These are phyloP conservation scores for cat (Felis catus) DNA, from an alignment of 2,113 vertebrate genomes.

Conservation along the genomic window DNA sequence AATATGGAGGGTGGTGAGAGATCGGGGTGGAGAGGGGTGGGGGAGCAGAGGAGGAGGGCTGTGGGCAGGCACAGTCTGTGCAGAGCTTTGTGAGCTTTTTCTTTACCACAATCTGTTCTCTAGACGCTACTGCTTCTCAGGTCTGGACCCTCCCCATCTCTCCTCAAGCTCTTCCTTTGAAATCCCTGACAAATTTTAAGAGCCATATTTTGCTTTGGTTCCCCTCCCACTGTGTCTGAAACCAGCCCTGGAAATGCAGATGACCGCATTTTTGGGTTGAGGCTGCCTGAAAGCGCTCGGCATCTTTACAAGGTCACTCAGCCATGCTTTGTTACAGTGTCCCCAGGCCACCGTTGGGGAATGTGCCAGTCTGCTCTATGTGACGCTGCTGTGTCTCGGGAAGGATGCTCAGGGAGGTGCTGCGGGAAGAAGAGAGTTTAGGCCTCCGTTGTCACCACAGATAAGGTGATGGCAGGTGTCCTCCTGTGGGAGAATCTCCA, in stretches of 20 bases:
- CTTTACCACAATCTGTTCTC: background rate
- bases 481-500: background rate
- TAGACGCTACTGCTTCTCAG: background rate
- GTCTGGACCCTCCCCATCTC: background rate
- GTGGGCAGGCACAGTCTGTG: background rate
- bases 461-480: background rate
- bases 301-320: background rate
- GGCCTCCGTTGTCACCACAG: background rate
- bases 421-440: background rate
- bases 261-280: background rate
- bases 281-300: background rate
- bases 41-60: background rate
- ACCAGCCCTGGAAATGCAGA: background rate
- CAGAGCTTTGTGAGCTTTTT: background rate
- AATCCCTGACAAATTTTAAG: background rate
- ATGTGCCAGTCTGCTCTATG: background rate
- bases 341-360: background rate
- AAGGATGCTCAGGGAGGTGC: rapidly evolving
- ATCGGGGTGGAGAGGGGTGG: background rate
- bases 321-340: background rate
- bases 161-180: background rate
- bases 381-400: background rate
- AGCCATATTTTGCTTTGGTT: background rate
- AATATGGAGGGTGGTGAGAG: background rate
- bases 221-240: background rate